A percentile compares a stretch with the other conserved stretches of the same genome.
These are phyloP conservation scores for Mayetiola destructor DNA, from an alignment of 2,888 invertebrate genomes.

Conservation along the genomic window DNA sequence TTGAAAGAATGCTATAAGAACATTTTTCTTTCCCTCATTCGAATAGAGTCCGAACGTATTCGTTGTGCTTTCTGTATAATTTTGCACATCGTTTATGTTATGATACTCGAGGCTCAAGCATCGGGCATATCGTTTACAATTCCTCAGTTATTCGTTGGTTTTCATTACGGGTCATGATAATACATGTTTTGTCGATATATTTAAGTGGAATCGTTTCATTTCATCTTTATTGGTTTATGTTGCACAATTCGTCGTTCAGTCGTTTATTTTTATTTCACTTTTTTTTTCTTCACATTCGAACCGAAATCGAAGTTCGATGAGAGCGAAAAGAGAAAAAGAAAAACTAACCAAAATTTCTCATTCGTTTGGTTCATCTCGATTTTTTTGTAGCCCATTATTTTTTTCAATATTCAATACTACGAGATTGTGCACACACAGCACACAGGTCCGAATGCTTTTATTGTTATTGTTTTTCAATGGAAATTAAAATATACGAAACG, in stretches of 20 bases:
- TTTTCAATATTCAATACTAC: background rate
- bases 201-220: background rate
- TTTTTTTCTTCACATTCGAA: background rate
- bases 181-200: background rate
- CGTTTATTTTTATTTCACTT: background rate
- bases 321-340: too few species aligned
- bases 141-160: background rate
- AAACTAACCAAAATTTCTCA: too few species aligned
- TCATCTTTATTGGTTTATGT: constrained; percentile 2
- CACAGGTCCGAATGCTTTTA: constrained; percentile 1
- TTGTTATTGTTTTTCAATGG: background rate
- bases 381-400: background rate
- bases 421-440: too few species aligned
- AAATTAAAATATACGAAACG: constrained; percentile 5
- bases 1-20: too few species aligned
- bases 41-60: too few species aligned
- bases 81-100: background rate
- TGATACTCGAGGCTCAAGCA: background rate
- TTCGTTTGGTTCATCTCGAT: background rate
- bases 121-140: background rate
- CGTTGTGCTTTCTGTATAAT: background rate
- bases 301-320: too few species aligned
- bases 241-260: constrained; percentile 6
- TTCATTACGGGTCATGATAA: constrained; percentile 1
- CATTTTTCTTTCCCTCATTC: background rate